phyloP scores from a whole-genome alignment of 53 echinoderm and acorn worm species.

The Holothuria scabra region DNA sequence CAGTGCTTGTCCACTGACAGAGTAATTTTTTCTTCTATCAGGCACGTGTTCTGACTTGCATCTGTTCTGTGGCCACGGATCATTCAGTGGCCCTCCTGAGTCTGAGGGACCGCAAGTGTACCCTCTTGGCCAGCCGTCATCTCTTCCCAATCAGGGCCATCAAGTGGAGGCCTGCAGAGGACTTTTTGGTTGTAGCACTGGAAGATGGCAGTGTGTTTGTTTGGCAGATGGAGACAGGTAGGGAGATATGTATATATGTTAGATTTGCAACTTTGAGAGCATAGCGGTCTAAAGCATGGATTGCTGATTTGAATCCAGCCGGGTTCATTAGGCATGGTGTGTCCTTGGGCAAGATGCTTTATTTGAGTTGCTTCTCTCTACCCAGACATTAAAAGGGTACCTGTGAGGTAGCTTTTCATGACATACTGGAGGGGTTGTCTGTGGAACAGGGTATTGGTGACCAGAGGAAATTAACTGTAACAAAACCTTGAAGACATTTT shows the following conservation, averaged over 20 bases:
- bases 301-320: no score
- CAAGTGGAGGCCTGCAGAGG: conserved; percentile 96
- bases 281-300: no score
- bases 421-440: no score
- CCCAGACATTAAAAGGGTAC: no score
- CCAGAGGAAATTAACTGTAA: no score
- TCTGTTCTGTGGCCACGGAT: conserved; percentile 96
- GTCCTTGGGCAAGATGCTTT: no score
- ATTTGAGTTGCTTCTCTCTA: no score
- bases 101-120: conserved; percentile 92
- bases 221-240: conserved; percentile 99
- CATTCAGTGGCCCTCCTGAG: conserved; percentile 97
- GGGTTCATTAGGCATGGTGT: no score
- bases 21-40: conserved; percentile 21
- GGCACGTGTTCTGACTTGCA: conserved; percentile 89
- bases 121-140: conserved; percentile 96
- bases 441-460: no score
- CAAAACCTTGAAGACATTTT: no score
- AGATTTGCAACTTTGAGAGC: background rate
- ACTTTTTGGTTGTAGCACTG: conserved; percentile 91
- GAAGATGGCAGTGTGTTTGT: conserved; percentile 97
- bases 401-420: no score
- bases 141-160: conserved; percentile 94
- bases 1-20: no score
- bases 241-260: background rate